A percentile compares a stretch with the other conserved stretches of the same genome.
Conservation (phyloP, 2,113 vertebrate species). For the Melanerpes aurifrons region DNA sequence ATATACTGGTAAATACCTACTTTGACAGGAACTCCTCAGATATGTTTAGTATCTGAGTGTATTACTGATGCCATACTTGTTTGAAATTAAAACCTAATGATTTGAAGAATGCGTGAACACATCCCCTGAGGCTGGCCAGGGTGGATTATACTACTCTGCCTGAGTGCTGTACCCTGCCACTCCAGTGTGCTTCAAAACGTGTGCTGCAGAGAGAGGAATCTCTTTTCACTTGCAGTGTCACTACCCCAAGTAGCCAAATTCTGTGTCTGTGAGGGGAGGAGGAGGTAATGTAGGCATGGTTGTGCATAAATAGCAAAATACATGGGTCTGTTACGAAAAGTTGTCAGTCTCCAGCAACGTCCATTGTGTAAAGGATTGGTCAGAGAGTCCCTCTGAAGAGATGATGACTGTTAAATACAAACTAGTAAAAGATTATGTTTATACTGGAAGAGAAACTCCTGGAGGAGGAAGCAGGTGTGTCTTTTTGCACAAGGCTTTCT, state of each 20-base stretch:
- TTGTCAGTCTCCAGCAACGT: background rate
- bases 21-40: background rate
- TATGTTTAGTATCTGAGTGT: background rate
- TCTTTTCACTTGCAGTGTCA: rapidly evolving
- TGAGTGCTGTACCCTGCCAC: background rate
- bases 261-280: too few species aligned
- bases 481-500: background rate
- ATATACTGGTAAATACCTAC: background rate
- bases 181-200: background rate
- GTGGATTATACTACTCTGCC: background rate
- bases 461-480: background rate
- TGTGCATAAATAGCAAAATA: background rate
- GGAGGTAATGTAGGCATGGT: background rate
- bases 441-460: background rate
- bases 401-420: background rate
- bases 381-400: background rate
- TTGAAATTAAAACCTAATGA: background rate
- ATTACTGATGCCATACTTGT: background rate
- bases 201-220: background rate
- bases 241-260: background rate
- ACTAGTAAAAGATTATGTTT: background rate
- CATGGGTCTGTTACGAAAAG: background rate
- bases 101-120: background rate
- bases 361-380: background rate
- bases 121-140: rapidly evolving